These are phyloP conservation scores for Sinocyclocheilus maitianheensis DNA, from an alignment of 2,113 vertebrate genomes.

Conservation along the genomic window DNA sequence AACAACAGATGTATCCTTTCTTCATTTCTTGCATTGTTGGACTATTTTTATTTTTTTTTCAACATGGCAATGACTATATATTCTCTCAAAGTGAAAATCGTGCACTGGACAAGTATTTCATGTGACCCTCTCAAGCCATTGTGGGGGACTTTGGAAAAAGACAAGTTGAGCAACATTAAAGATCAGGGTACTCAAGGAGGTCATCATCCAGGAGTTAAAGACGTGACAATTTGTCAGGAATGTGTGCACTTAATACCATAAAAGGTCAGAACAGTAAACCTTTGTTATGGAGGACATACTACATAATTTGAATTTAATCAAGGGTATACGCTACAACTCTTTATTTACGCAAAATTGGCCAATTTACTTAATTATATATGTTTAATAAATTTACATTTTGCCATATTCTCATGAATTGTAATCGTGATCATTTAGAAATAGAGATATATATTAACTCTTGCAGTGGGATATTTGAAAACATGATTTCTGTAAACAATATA, in stretches of 20 bases:
- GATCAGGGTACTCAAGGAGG: not conserved
- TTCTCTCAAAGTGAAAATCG: not conserved
- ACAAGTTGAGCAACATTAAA: no score
- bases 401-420: not conserved
- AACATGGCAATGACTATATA: no score
- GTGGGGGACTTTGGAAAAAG: no score
- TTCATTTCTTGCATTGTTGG: no score
- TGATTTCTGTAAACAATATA: not conserved
- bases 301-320: no score
- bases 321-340: no score
- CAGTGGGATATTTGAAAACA: not conserved
- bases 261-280: no score
- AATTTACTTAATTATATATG: not conserved
- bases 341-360: not conserved
- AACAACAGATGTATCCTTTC: no score
- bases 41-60: no score
- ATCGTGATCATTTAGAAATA: not conserved
- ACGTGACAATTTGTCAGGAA: not conserved
- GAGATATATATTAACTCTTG: not conserved
- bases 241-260: not conserved
- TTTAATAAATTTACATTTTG: not conserved
- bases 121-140: no score
- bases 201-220: not conserved
- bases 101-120: no score
- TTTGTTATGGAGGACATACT: no score